Percentiles rank a stretch among this genome's conserved stretches.
Evolutionary conservation across 1,140 invertebrate genomes (phyloP).

Genomic region (Drosophila ohnishii): DNA sequence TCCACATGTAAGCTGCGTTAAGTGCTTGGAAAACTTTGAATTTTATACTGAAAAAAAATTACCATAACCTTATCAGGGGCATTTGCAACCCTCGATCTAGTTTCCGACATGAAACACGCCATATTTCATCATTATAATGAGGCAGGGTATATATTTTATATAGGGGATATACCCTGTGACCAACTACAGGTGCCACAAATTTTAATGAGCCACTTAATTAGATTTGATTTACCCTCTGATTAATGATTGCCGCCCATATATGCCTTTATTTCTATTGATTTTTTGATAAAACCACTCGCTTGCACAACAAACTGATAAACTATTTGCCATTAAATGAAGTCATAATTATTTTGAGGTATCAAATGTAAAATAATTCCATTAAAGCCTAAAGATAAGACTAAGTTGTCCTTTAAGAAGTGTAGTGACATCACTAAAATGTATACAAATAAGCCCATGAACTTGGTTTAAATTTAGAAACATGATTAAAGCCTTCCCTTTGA

Average conservation of each 20-base stretch:
- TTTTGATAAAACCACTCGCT: constrained; percentile 13
- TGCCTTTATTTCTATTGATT: constrained; percentile 27
- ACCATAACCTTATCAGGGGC: constrained; percentile 13
- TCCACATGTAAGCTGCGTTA: constrained; percentile 18
- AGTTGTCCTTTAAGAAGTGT: not conserved
- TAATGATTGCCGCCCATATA: constrained; percentile 8
- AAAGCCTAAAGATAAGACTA: not conserved
- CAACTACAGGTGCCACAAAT: constrained; percentile 51
- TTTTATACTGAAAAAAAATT: constrained; percentile 1
- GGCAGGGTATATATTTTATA: not conserved
- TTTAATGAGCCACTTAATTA: constrained; percentile 41
- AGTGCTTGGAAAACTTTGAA: constrained; percentile 42
- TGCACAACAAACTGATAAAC: constrained; percentile 9
- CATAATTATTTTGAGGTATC: constrained; percentile 1
- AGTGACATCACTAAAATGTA: not conserved
- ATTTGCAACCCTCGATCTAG: constrained; percentile 32
- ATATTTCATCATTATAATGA: constrained; percentile 41
- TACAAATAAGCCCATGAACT: not conserved
- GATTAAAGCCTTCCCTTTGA: constrained; percentile 1
- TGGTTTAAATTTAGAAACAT: not conserved
- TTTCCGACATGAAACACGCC: constrained; percentile 20
- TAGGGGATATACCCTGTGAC: constrained; percentile 46
- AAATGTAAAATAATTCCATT: not conserved
- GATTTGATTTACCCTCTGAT: constrained; percentile 25
- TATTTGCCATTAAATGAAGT: constrained; percentile 13